Evolutionary conservation across 1,140 invertebrate species (phyloP).

Genomic region (Himalopsyche phryganea): DNA sequence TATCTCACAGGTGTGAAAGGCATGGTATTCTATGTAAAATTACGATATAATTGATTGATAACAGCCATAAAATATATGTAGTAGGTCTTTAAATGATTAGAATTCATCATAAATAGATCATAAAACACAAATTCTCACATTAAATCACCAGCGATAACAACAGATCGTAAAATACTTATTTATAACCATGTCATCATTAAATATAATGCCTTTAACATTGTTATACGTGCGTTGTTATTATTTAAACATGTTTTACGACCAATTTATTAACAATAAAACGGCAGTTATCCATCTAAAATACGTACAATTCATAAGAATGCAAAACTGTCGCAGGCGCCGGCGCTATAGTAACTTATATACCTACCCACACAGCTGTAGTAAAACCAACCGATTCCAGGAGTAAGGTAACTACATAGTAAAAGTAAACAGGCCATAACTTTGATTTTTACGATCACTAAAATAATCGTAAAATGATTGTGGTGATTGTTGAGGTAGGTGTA

Average conservation of each 20-base stretch:
- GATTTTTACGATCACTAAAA: slow-evolving; percentile 35
- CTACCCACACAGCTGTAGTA: not conserved
- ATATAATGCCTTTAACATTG: slow-evolving; percentile 5
- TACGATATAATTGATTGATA: too few species aligned
- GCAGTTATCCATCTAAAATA: slow-evolving; percentile 25
- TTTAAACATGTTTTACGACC: slow-evolving; percentile 29
- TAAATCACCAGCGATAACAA: too few species aligned
- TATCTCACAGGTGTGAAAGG: too few species aligned
- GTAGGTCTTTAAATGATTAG: too few species aligned
- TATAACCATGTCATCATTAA: not conserved
- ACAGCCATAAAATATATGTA: too few species aligned
- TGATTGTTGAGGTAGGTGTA: slow-evolving; percentile 30
- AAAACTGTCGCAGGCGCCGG: slow-evolving; percentile 29
- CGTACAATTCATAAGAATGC: slow-evolving; percentile 19
- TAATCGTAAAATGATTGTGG: slow-evolving; percentile 36
- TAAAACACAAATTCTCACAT: too few species aligned
- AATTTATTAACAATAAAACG: slow-evolving; percentile 33
- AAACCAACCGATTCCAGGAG: slow-evolving; percentile 6
- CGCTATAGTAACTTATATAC: not conserved
- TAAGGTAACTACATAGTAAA: slow-evolving; percentile 22
- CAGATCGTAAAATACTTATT: too few species aligned
- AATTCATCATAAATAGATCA: too few species aligned
- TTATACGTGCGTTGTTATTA: slow-evolving; percentile 15
- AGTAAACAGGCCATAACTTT: slow-evolving; percentile 30
- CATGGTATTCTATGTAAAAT: too few species aligned